Base-by-base conservation (phyloP, 2,113 vertebrate species). In the Nothoprocta pentlandii region DNA sequence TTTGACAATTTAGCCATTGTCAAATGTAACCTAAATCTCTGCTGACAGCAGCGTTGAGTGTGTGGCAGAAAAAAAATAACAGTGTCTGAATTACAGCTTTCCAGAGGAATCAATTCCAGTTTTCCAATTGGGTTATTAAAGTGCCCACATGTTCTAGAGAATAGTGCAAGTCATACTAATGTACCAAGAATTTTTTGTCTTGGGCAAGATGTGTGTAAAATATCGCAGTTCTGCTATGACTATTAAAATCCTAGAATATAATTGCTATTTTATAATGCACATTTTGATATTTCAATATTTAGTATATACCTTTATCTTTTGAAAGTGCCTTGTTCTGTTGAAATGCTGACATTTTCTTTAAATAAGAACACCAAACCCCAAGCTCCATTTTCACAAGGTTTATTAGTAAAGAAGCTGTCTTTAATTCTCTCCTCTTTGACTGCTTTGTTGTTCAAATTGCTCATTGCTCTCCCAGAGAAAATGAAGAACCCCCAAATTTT, bases 331-430 rank as follows among this genome's bases (percentile, higher is more conserved):
- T 75, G 15, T 79, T 83, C 71, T 22, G 54, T 62, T 90, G 93
- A 92, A 95, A 64, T 90, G 42, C 80, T 92, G 82, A 59, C 25
- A 47, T 78, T 56, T 92, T 91, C 44, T 68, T 95, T 75, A 87
- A 91, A 85, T 36, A 77, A 44, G 69, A 80, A 36, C 42, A 66
- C 56, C 39, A 83, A 90, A 64, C 46, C 10, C 46, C 56, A 63
- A 96, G 77, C 39, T 85, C 87, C 42, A 61, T 92, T 93, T 91
- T 90, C 82, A 88, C 54, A 44, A 85, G 70, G 87, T 93, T 90
- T 93, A 95, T 95, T 92, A 94, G 95, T 83, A 89, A 95, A 3
- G 83, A 64, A 84, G 47, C 75, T 80, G 11, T 76, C 87, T 95
- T 94, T 94, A 95, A 95, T 94, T 89, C 88, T 87, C 53, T 86